phyloP scores from a whole-genome alignment of 2,797 vertebrate species.

The Anniella stebbinsi region DNA sequence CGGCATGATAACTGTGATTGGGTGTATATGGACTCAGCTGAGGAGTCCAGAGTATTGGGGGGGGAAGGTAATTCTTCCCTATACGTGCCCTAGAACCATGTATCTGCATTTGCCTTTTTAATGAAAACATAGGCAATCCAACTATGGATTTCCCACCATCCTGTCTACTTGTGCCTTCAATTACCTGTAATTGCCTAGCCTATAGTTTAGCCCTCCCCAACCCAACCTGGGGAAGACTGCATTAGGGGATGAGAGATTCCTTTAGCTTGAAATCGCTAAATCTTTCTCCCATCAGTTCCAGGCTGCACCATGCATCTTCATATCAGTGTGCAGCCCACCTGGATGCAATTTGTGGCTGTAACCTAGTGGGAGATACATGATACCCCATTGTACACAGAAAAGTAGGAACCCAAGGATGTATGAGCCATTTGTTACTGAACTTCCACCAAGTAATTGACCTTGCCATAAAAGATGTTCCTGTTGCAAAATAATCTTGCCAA shows the following conservation, averaged over 20 bases:
- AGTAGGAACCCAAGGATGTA: neutral
- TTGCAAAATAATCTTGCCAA: slow-evolving; percentile 13
- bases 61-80: too few relatives aligned
- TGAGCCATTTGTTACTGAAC: neutral
- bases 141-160: too few relatives aligned
- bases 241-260: neutral
- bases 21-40: too few relatives aligned
- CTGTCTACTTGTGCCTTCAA: too few relatives aligned
- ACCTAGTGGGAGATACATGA: neutral
- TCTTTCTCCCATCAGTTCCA: neutral
- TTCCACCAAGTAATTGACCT: neutral
- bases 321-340: neutral
- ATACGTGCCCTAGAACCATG: too few relatives aligned
- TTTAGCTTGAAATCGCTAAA: neutral
- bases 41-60: too few relatives aligned
- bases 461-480: neutral
- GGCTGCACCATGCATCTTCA: neutral
- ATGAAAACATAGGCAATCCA: too few relatives aligned
- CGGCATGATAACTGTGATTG: too few relatives aligned
- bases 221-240: neutral
- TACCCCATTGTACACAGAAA: neutral
- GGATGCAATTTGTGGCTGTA: neutral
- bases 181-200: too few relatives aligned
- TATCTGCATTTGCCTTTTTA: too few relatives aligned
- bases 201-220: too few relatives aligned